Evolutionary conservation across 1,140 invertebrate species (phyloP), one percentile per base, ranked within the genome.

Genomic region (Mamestra configurata): DNA sequence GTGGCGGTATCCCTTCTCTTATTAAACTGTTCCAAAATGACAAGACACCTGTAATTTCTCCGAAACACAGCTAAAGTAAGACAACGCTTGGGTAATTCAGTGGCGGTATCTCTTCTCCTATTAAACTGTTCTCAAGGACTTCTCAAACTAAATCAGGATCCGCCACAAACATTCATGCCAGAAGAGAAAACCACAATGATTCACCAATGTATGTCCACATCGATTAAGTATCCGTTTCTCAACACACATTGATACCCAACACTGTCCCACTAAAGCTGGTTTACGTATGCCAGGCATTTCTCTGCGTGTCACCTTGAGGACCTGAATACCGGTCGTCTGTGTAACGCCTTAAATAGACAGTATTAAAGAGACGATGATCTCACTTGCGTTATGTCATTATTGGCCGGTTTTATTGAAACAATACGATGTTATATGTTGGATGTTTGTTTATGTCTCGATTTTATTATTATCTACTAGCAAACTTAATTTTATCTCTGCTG

Each of bases 241-340:
- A 27, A 70, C 20, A 55, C 49, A 43, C 40, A 37, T 8, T 13
- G 40, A 70, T 27, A 40, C 5, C 15, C 35, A 64, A 22, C 13
- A 27, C 15, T 70, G 66, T 70, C 37, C 66, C 18, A 70, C 66
- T 46, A 70, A 70, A 13, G 4, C 22, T 0, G 6, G 43, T 49
- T 49, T 70, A 4, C 8, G 22, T 70, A 46, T 49, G 66, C 40
- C 27, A 72, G 49, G 13, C 70, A 72, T 72, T 72, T 72, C 49
- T 35, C 70, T 24, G 1, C 46, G 46, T 7, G 53, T 75, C 72
- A 75, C 72, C 72, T 75, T 75, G 72, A 59, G 15, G 57, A 37
- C 22, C 55, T 75, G 37, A 43, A 27, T 75, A 57, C 71, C 53
- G 68, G 18, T 72, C 2, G n/a, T n/a, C 4, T 5, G 15, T 24